These are phyloP conservation scores for Mythimna pallens DNA, from an alignment of 2,888 invertebrate genomes.

Conservation along the genomic window DNA sequence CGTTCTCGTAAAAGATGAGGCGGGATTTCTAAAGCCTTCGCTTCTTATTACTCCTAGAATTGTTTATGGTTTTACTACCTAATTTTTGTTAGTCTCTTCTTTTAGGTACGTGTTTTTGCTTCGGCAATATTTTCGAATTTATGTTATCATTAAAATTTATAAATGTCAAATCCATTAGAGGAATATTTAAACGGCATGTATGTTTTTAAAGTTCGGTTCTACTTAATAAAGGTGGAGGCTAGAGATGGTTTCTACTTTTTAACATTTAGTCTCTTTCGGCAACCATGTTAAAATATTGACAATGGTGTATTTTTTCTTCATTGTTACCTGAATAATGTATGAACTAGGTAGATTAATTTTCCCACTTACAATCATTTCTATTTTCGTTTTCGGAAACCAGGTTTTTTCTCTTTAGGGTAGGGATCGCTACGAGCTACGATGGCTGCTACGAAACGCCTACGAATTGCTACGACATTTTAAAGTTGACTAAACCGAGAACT, in stretches of 20 bases:
- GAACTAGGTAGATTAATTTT: background rate
- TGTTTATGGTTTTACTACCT: constrained; percentile 45
- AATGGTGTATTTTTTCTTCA: background rate
- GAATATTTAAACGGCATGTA: constrained; percentile 19
- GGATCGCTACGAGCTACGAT: constrained; percentile 18
- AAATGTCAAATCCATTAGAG: constrained; percentile 3
- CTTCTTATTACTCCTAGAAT: constrained; percentile 28
- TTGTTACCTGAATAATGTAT: constrained; percentile 6
- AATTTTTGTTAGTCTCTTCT: constrained; percentile 27
- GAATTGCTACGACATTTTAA: constrained; percentile 3
- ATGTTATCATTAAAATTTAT: constrained; percentile 2
- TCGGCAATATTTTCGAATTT: constrained; percentile 12
- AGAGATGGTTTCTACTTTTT: background rate
- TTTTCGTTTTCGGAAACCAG: constrained; percentile 5
- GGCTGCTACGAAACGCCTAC: constrained; percentile 18
- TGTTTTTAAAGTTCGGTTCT: background rate
- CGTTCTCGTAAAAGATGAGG: constrained; percentile 47
- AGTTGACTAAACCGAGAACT: no score
- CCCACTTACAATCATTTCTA: background rate
- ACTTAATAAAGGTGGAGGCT: background rate
- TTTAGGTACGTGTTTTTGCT: background rate
- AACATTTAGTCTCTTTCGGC: background rate
- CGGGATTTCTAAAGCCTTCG: constrained; percentile 41
- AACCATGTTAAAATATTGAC: background rate
- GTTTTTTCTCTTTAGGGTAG: background rate